Evolutionary conservation across 2,888 invertebrate genomes (phyloP).

Genomic region (Ornithoptera alexandrae): DNA sequence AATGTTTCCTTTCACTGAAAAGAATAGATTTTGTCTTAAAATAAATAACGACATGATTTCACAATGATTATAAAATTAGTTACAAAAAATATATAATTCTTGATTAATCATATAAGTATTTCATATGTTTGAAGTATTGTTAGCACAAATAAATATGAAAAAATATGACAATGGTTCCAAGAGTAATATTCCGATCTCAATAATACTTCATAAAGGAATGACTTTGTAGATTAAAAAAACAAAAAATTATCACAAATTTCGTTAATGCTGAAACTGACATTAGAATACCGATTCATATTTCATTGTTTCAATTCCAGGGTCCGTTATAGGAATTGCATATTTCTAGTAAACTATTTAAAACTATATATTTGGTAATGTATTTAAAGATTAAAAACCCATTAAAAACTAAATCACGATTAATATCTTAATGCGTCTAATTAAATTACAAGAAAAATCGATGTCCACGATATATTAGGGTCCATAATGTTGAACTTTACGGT

Average conservation of each 20-base stretch:
- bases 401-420: constrained; percentile 14
- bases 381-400: constrained; percentile 12
- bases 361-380: constrained; percentile 27
- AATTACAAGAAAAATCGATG: not conserved
- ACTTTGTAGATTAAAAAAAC: constrained; percentile 6
- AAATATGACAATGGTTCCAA: not conserved
- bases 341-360: constrained; percentile 1
- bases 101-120: not conserved
- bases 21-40: not conserved
- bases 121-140: not conserved
- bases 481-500: not conserved
- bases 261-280: not conserved
- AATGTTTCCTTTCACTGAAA: no score
- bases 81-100: constrained; percentile 8
- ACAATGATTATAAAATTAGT: constrained; percentile 7
- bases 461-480: not conserved
- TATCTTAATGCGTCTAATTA: not conserved
- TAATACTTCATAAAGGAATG: constrained; percentile 9
- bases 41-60: not conserved
- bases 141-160: not conserved
- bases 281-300: constrained; percentile 11
- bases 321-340: not conserved
- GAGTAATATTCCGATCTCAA: constrained; percentile 6
- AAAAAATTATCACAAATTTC: constrained; percentile 23
- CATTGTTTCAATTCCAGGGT: constrained; percentile 6